Evolutionary conservation across 1,140 invertebrate genomes (phyloP).

Genomic region (Pristionchus pacificus): DNA sequence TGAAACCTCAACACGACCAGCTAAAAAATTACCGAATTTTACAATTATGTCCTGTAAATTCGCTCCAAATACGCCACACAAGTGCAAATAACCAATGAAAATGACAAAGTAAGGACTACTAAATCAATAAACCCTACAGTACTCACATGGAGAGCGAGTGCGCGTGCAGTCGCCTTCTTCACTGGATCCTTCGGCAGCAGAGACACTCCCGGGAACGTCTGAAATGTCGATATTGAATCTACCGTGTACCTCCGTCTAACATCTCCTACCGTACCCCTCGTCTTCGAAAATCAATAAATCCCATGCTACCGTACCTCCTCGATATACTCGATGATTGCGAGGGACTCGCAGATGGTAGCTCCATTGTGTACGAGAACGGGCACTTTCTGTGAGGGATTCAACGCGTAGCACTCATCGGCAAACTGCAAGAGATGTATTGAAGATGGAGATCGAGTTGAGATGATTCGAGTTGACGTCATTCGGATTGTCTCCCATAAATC

Average conservation of each 20-base stretch:
- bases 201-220: conserved; percentile 60
- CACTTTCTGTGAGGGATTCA: background rate
- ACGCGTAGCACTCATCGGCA: background rate
- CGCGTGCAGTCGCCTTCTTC: conserved; percentile 74
- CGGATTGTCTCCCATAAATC: background rate
- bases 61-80: too few species aligned
- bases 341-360: background rate
- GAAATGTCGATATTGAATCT: background rate
- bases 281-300: background rate
- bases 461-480: background rate
- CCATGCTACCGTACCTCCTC: too few species aligned
- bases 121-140: background rate
- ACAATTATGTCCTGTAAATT: too few species aligned
- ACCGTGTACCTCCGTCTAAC: background rate
- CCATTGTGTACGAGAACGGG: background rate
- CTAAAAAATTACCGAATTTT: too few species aligned
- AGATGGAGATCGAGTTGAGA: background rate
- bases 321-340: background rate
- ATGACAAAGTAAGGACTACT: too few species aligned
- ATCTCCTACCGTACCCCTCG: background rate
- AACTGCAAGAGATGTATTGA: background rate
- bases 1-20: conserved; percentile 1
- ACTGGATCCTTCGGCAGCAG: conserved; percentile 80
- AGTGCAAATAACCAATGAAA: background rate
- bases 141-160: conserved; percentile 42